phyloP scores from a whole-genome alignment of 2,888 invertebrate genomes.

The Drosophila infuscata region DNA sequence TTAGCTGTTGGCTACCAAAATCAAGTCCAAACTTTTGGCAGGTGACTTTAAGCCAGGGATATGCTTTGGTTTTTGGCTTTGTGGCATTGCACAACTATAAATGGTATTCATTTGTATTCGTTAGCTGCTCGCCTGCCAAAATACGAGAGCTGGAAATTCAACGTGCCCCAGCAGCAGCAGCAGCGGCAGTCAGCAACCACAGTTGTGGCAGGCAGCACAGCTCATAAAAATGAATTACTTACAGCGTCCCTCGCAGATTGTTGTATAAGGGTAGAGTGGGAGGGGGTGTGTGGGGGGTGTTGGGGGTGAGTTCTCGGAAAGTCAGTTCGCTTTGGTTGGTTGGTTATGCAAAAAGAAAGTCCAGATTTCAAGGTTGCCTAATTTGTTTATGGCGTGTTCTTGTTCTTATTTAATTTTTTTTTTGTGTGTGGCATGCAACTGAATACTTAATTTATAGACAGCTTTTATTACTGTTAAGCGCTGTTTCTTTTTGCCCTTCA shows the following conservation, averaged over 20 bases:
- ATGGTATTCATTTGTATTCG: constrained; percentile 75
- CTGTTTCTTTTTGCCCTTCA: constrained; percentile 11
- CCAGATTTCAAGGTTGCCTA: constrained; percentile 51
- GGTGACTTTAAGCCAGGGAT: constrained; percentile 4
- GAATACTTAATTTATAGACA: constrained; percentile 55
- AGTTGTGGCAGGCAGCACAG: constrained; percentile 48
- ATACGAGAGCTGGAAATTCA: constrained; percentile 20
- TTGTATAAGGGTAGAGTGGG: neutral
- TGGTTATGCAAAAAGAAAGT: constrained; percentile 17
- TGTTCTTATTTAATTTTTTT: neutral
- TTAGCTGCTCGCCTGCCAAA: constrained; percentile 49
- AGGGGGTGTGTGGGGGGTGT: neutral
- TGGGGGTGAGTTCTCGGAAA: neutral
- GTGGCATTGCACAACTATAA: constrained; percentile 55
- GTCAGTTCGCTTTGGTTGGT: constrained; percentile 8
- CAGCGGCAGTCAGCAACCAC: constrained; percentile 3
- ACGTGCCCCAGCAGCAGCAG: neutral
- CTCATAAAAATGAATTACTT: constrained; percentile 76
- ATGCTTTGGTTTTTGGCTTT: constrained; percentile 30
- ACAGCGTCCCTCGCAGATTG: constrained; percentile 11
- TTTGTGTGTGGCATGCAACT: constrained; percentile 40
- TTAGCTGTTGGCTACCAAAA: neutral
- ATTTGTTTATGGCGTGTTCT: constrained; percentile 61
- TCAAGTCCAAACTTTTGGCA: constrained; percentile 2
- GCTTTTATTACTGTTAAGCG: constrained; percentile 25